Evolutionary conservation across 1,140 invertebrate genomes (phyloP).

Genomic region (Drosophila saltans): DNA sequence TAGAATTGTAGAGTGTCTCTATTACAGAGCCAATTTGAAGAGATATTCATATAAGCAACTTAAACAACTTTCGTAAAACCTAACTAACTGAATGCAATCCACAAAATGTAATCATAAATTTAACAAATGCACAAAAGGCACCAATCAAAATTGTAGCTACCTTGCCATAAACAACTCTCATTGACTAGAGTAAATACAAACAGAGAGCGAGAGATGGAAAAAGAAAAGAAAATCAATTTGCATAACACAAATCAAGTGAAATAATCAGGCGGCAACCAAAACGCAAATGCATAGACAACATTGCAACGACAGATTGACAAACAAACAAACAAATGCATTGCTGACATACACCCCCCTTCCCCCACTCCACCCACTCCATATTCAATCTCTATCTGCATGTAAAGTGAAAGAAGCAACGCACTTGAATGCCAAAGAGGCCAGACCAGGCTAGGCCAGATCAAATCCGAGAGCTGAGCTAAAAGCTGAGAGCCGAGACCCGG

Average conservation of each 20-base stretch:
- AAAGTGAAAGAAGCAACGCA: conserved; percentile 33
- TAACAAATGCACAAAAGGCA: conserved; percentile 48
- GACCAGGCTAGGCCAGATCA: conserved; percentile 32
- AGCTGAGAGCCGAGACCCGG: conserved; percentile 1
- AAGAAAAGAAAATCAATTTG: conserved; percentile 74
- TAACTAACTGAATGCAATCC: conserved; percentile 25
- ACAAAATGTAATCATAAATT: conserved; percentile 37
- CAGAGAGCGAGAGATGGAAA: conserved; percentile 28
- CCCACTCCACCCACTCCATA: not conserved
- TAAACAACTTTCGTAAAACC: not conserved
- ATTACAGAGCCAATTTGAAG: no score
- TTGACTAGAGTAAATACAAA: conserved; percentile 24
- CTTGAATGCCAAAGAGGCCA: conserved; percentile 33
- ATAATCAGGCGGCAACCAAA: conserved; percentile 56
- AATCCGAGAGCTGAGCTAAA: conserved; percentile 1
- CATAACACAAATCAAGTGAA: conserved; percentile 76
- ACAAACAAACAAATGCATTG: conserved; percentile 60
- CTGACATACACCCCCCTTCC: conserved; percentile 46
- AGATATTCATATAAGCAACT: no score
- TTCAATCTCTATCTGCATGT: not conserved
- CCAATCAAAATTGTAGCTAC: conserved; percentile 57
- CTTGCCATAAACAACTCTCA: conserved; percentile 58
- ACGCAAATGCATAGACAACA: conserved; percentile 38
- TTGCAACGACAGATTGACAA: conserved; percentile 61
- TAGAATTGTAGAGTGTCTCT: no score